Evolutionary conservation across 92 coral and sea anemone species (phyloP).

Genomic region (Palythoa heliodiscus): DNA sequence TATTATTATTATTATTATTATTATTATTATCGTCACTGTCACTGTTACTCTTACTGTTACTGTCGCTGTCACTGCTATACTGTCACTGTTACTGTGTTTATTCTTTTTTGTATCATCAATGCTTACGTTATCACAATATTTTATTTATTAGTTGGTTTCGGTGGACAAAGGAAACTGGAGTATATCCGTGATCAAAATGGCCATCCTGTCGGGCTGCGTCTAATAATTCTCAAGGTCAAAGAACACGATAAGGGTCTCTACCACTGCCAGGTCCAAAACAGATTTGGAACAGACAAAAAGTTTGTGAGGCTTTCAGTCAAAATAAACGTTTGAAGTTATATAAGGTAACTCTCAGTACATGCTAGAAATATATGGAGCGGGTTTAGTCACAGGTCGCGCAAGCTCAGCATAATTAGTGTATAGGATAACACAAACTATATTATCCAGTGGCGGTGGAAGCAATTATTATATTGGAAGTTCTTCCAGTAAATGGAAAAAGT

Average conservation of each 20-base stretch:
- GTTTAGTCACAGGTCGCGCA: too few species aligned
- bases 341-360: not conserved
- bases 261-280: constrained; percentile 59
- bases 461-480: too few species aligned
- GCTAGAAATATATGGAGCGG: not conserved
- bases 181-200: constrained; percentile 46
- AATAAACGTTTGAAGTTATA: not conserved
- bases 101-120: too few species aligned
- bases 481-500: too few species aligned
- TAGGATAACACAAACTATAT: too few species aligned
- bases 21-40: too few species aligned
- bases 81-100: not conserved
- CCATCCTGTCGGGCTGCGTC: constrained; percentile 60
- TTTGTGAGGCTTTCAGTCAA: constrained; percentile 33
- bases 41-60: too few species aligned
- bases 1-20: too few species aligned
- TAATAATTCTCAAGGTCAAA: constrained; percentile 52
- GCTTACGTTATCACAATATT: not conserved
- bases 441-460: too few species aligned
- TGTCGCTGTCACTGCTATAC: not conserved
- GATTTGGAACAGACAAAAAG: constrained; percentile 53
- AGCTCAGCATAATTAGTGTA: too few species aligned
- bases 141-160: constrained; percentile 61
- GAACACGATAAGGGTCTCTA: constrained; percentile 69
- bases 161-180: constrained; percentile 55